These are phyloP conservation scores for Xenopus laevis DNA, from an alignment of 2,113 vertebrate species.

Conservation along the genomic window DNA sequence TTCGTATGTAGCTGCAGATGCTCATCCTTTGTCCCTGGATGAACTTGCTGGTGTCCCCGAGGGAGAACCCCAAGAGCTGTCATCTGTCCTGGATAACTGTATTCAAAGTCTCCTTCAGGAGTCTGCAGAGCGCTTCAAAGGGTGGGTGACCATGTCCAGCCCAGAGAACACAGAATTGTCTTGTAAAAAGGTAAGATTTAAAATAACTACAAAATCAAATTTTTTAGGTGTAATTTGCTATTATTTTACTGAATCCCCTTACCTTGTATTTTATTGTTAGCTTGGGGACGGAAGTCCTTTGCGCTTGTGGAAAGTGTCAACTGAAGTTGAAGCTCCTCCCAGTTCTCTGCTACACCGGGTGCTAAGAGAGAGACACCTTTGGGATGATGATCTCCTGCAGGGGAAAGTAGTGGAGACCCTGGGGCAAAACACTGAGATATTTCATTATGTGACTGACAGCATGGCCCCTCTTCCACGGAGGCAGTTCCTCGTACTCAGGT, in stretches of 20 bases:
- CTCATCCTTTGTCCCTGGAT: constrained; percentile 64
- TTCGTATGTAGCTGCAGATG: constrained; percentile 69
- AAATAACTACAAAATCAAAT: not conserved
- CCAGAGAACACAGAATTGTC: constrained; percentile 74
- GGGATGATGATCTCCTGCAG: constrained; percentile 82
- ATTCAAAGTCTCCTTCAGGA: constrained; percentile 70
- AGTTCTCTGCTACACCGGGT: constrained; percentile 69
- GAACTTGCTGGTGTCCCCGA: constrained; percentile 55
- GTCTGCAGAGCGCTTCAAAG: constrained; percentile 70
- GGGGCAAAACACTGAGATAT: constrained; percentile 73
- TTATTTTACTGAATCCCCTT: not conserved
- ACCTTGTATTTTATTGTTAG: constrained; percentile 46
- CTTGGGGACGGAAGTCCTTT: constrained; percentile 73
- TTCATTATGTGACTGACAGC: constrained; percentile 77
- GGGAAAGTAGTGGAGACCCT: constrained; percentile 72
- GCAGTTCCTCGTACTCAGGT: constrained; percentile 78
- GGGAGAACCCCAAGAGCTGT: constrained; percentile 58
- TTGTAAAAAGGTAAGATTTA: constrained; percentile 71
- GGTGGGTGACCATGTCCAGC: constrained; percentile 64
- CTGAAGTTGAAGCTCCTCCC: constrained; percentile 70
- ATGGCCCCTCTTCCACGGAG: constrained; percentile 78
- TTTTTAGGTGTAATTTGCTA: not conserved
- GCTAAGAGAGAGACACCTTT: constrained; percentile 76
- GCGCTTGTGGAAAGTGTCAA: constrained; percentile 74
- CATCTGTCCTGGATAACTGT: constrained; percentile 68